phyloP scores from a whole-genome alignment of 2,113 vertebrate species.

The Oenanthe melanoleuca region DNA sequence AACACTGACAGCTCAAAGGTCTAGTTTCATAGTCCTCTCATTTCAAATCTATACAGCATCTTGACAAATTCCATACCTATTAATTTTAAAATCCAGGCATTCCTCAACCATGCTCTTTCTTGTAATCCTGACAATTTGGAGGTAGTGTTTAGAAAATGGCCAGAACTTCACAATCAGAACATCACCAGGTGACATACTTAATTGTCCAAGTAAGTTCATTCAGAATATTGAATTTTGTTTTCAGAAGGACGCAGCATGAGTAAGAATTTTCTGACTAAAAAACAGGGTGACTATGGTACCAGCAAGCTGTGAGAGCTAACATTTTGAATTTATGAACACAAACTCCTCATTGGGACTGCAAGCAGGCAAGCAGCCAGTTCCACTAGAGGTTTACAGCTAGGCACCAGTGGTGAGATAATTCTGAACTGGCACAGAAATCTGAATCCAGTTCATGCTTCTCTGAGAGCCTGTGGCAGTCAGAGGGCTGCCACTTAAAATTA shows the following conservation, averaged over 20 bases:
- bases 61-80: background rate
- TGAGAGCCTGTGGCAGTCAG: slow-evolving; percentile 1
- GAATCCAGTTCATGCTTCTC: background rate
- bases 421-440: background rate
- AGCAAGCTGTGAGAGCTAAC: background rate
- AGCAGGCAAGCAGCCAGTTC: background rate
- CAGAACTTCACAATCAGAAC: background rate
- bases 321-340: slow-evolving; percentile 1
- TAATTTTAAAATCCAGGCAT: background rate
- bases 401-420: background rate
- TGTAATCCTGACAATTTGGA: background rate
- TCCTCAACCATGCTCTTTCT: background rate
- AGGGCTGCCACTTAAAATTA: background rate
- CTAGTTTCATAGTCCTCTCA: background rate
- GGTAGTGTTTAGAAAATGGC: background rate
- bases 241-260: background rate
- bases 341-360: background rate
- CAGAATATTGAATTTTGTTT: background rate
- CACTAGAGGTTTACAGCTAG: background rate
- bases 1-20: background rate
- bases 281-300: background rate
- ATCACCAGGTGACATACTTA: background rate
- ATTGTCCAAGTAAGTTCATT: background rate
- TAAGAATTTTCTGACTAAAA: background rate
- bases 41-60: background rate